These are phyloP conservation scores for Siderastrea siderea DNA, from an alignment of 92 coral and sea anemone species.

Conservation along the genomic window DNA sequence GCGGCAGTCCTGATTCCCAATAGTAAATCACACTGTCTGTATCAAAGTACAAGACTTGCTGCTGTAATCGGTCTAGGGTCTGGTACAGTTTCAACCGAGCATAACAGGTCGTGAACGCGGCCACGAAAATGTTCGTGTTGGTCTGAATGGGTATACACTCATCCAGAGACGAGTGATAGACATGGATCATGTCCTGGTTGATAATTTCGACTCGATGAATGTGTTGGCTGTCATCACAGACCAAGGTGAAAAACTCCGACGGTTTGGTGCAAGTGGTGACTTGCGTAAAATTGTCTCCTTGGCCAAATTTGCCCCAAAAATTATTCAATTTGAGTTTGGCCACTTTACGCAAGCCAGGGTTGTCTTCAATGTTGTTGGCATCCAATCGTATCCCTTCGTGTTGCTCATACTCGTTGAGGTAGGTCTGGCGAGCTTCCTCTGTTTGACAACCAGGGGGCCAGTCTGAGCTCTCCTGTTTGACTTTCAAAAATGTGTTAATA, in stretches of 20 bases:
- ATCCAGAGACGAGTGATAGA: neutral
- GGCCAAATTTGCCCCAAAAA: neutral
- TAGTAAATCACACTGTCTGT: neutral
- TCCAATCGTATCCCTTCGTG: neutral
- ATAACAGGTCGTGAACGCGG: neutral
- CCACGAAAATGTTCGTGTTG: neutral
- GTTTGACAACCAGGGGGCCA: neutral
- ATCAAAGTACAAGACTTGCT: neutral
- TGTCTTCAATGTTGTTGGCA: no score
- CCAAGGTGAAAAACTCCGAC: no score
- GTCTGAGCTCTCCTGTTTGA: neutral
- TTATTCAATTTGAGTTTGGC: neutral
- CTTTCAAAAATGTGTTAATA: neutral
- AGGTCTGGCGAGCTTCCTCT: neutral
- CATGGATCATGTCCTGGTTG: neutral
- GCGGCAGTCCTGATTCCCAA: neutral
- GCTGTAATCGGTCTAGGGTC: neutral
- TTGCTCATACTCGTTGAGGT: neutral
- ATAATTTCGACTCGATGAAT: neutral
- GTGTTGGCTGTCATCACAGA: no score
- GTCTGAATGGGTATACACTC: neutral
- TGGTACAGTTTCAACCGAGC: neutral
- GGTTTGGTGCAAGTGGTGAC: neutral
- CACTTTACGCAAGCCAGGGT: no score
- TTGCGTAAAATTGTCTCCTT: neutral